Conservation (phyloP, 1,140 invertebrate species). For the Caenorhabditis briggsae region DNA sequence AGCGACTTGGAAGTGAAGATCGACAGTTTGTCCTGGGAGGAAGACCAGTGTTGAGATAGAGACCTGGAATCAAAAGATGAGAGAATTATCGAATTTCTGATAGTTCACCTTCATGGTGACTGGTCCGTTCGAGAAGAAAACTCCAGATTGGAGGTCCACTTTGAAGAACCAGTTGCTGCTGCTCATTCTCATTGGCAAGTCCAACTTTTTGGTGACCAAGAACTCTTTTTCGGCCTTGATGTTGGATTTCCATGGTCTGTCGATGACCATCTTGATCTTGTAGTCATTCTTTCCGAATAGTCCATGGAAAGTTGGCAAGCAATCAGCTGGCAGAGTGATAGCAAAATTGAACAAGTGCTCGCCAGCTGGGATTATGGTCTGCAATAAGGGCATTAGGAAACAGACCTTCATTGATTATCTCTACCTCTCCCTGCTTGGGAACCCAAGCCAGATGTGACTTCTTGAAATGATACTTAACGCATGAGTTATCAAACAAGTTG, state of each 20-base stretch:
- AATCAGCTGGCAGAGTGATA: background rate
- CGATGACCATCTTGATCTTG: constrained; percentile 10
- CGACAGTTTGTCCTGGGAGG: background rate
- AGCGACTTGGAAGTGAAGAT: background rate
- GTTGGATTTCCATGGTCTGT: constrained; percentile 11
- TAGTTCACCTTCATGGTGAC: background rate
- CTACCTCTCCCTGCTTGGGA: background rate
- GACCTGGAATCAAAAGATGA: background rate
- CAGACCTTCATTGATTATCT: background rate
- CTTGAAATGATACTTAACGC: background rate
- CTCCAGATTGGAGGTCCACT: background rate
- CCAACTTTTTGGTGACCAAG: background rate
- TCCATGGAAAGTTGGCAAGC: background rate
- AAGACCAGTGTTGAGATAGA: background rate
- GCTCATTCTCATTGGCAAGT: background rate
- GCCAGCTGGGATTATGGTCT: background rate
- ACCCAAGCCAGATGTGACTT: background rate
- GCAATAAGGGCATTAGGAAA: background rate
- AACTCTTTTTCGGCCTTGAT: background rate
- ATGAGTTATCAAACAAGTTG: background rate
- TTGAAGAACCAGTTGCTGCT: background rate
- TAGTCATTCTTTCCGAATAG: background rate
- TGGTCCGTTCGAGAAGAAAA: background rate
- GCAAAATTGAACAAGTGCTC: background rate
- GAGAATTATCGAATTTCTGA: background rate